These are phyloP conservation scores for Oligia strigilis DNA, from an alignment of 2,888 invertebrate genomes.

Conservation along the genomic window DNA sequence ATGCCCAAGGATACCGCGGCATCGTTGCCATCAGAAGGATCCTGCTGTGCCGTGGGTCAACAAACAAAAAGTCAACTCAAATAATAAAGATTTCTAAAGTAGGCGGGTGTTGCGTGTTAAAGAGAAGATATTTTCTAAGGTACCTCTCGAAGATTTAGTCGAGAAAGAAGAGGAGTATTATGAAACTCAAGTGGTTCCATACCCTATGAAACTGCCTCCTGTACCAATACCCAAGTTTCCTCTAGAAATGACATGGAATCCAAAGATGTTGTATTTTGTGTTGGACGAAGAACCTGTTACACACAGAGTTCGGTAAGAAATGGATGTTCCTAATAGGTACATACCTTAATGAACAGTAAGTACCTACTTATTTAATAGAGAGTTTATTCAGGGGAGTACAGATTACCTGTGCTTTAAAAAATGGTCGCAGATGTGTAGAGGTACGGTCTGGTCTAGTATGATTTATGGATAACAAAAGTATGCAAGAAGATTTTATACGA, in stretches of 20 bases:
- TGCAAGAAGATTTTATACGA: neutral
- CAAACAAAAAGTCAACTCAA: too few species aligned
- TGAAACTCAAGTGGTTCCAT: slow-evolving; percentile 29
- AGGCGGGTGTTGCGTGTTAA: neutral
- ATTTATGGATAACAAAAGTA: neutral
- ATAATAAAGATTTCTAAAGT: neutral
- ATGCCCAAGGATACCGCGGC: neutral
- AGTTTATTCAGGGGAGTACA: too few species aligned
- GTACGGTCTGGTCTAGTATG: neutral
- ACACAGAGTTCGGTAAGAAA: slow-evolving; percentile 69
- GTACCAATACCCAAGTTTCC: slow-evolving; percentile 67
- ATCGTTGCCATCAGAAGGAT: neutral
- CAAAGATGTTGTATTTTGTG: slow-evolving; percentile 68
- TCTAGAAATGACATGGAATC: slow-evolving; percentile 71
- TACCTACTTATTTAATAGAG: neutral
- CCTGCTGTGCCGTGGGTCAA: neutral
- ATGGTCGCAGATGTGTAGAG: neutral
- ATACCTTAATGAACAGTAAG: neutral
- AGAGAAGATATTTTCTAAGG: slow-evolving; percentile 11
- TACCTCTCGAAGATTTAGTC: slow-evolving; percentile 17
- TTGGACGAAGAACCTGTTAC: slow-evolving; percentile 68
- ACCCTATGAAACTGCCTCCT: slow-evolving; percentile 18
- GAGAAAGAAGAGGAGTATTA: neutral
- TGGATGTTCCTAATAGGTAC: neutral
- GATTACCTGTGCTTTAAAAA: neutral